Evolutionary conservation across 2,888 invertebrate species (phyloP).

Genomic region (Cryptus viduatorius): DNA sequence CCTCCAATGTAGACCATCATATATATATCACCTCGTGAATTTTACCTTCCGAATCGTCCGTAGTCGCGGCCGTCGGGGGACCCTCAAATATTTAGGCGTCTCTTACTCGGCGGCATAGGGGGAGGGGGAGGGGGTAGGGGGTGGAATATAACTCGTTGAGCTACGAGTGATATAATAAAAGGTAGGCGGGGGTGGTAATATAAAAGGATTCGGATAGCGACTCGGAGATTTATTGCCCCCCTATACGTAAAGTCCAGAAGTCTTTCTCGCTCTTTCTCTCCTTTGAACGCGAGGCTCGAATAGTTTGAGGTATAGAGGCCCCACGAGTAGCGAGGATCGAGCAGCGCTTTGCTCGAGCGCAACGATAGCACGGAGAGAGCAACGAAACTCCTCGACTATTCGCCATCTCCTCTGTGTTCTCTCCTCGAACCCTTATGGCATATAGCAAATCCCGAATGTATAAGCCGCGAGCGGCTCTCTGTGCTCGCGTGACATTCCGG

Average conservation of each 20-base stretch:
- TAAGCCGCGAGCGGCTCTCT: conserved; percentile 47
- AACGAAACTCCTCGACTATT: conserved; percentile 33
- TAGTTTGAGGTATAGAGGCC: conserved; percentile 43
- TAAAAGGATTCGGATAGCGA: conserved; percentile 64
- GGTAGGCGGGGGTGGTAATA: conserved; percentile 53
- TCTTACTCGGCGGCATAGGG: conserved; percentile 24
- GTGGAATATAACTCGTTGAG: conserved; percentile 63
- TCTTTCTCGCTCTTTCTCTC: conserved; percentile 32
- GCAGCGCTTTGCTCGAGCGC: conserved; percentile 36
- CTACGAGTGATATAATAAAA: conserved; percentile 63
- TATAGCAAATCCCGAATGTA: conserved; percentile 51
- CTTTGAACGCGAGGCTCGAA: conserved; percentile 38
- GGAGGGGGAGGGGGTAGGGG: conserved; percentile 30
- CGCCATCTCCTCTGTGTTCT: conserved; percentile 5
- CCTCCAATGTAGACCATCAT: conserved; percentile 46
- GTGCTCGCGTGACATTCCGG: conserved; percentile 70
- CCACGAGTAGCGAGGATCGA: conserved; percentile 16
- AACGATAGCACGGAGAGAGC: conserved; percentile 26
- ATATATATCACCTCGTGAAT: conserved; percentile 44
- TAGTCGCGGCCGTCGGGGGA: conserved; percentile 31
- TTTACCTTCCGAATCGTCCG: conserved; percentile 37
- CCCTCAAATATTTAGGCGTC: conserved; percentile 64
- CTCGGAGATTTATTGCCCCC: conserved; percentile 60
- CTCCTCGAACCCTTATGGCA: conserved; percentile 26
- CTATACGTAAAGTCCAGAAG: conserved; percentile 56